phyloP scores from a whole-genome alignment of 1,140 invertebrate genomes.

The Tyrophagus putrescentiae region DNA sequence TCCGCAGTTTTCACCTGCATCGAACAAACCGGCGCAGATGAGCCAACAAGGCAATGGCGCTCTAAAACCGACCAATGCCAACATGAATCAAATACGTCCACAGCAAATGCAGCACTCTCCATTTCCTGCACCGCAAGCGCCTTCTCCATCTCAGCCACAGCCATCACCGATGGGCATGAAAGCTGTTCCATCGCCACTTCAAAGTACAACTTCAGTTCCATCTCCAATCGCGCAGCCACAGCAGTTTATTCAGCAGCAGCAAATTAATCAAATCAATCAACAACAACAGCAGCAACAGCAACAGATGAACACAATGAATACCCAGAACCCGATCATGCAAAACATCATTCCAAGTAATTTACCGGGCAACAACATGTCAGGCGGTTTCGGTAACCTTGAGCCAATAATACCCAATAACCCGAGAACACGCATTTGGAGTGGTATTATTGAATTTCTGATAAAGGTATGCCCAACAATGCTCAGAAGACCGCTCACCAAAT shows the following conservation, averaged over 20 bases:
- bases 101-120: constrained; percentile 11
- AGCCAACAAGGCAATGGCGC: not conserved
- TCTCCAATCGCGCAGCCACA: constrained; percentile 13
- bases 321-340: not conserved
- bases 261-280: constrained; percentile 7
- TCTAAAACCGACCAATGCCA: not conserved
- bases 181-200: not conserved
- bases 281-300: constrained; percentile 15
- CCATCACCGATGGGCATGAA: not conserved
- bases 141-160: constrained; percentile 18
- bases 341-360: constrained; percentile 4
- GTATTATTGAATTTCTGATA: constrained; percentile 78
- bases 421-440: constrained; percentile 53
- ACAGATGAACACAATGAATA: constrained; percentile 13
- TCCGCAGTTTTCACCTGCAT: not conserved
- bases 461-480: constrained; percentile 46
- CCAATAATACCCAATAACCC: constrained; percentile 20
- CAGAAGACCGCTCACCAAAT: constrained; percentile 58
- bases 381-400: too few species aligned
- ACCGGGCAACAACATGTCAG: not conserved
- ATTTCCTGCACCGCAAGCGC: not conserved
- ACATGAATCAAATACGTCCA: not conserved
- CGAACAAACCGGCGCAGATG: not conserved
- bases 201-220: not conserved
- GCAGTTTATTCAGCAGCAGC: not conserved